Evolutionary conservation across 1,140 invertebrate species (phyloP), one percentile per base, ranked within the genome.

Genomic region (Leptinotarsa undecemlineata): DNA sequence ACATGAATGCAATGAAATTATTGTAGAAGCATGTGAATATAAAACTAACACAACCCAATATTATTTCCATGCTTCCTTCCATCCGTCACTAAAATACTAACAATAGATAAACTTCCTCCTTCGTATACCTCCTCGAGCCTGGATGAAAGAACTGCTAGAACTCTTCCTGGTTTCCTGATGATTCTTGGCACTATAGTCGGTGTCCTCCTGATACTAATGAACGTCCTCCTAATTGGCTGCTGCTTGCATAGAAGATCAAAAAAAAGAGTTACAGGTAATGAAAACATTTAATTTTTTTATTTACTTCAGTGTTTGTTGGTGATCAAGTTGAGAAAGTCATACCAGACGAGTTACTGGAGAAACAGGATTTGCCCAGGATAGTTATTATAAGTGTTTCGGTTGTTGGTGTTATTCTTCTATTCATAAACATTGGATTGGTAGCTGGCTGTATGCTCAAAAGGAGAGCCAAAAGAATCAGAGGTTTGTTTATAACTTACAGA

Each of bases 211-310:
- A 89, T 94, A 33, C 85, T 92, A 33, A 88, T 96, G 81, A 96
- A 96, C 86, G 90, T 96, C 80, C 89, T 95, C 74, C 88, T 96
- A 83, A 94, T 96, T 76, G 92, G 94, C 71, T 96, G 94, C 86
- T 96, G 95, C 87, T 90, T 97, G 73, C 90, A 94, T 82, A 89
- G 92, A 83, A 89, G 89, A 87, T 88, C 91, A 72, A 91, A 91
- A 83, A 92, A 92, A 85, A 88, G 91, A 82, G 86, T 90, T n/a
- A 86, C 88, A 92, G 92, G 90, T 86, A 85, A 84, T 86, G 76
- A 81, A 80, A 42, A 42, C 85, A 78, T 82, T 80, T 85, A 83
- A 83, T 84, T 86, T 83, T 81, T 85, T 81, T 82, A 79, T 79
- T 85, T 81, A 83, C 87, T 84, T 88, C 87, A 88, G 82, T 84